Conservation (phyloP, 2,888 invertebrate species). For the Sarcophaga caerulescens region DNA sequence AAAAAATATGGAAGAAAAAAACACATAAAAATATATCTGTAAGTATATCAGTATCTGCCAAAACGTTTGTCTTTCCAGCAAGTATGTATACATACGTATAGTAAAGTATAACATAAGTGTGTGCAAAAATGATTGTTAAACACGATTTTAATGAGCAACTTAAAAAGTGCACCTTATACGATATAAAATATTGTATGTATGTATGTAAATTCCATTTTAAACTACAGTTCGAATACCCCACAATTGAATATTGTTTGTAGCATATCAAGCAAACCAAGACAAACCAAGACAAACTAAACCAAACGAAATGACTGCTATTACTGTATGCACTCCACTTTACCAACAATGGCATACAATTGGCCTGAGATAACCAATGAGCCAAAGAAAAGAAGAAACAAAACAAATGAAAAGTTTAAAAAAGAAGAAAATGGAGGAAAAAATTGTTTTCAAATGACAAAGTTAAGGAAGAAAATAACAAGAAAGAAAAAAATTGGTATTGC, state of each 20-base stretch:
- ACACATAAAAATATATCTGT: not conserved
- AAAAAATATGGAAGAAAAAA: slow-evolving; percentile 24
- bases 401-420: not conserved
- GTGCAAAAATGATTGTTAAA: slow-evolving; percentile 70
- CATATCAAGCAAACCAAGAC: slow-evolving; percentile 10
- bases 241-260: slow-evolving; percentile 47
- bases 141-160: slow-evolving; percentile 72
- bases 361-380: slow-evolving; percentile 27
- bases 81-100: not conserved
- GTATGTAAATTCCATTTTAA: slow-evolving; percentile 42
- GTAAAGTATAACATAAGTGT: not conserved
- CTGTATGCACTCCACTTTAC: not conserved
- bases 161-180: slow-evolving; percentile 63
- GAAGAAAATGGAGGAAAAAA: slow-evolving; percentile 25
- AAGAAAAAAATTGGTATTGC: slow-evolving; percentile 42
- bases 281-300: not conserved
- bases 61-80: slow-evolving; percentile 45
- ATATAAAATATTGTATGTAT: slow-evolving; percentile 49
- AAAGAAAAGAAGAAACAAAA: slow-evolving; percentile 17
- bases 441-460: not conserved
- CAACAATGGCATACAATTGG: slow-evolving; percentile 44
- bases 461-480: not conserved
- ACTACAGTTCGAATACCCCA: not conserved
- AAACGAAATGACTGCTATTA: slow-evolving; percentile 29
- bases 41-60: slow-evolving; percentile 34